These are phyloP conservation scores for Danio albolineatus DNA, from an alignment of 2,797 vertebrate genomes.

Conservation along the genomic window DNA sequence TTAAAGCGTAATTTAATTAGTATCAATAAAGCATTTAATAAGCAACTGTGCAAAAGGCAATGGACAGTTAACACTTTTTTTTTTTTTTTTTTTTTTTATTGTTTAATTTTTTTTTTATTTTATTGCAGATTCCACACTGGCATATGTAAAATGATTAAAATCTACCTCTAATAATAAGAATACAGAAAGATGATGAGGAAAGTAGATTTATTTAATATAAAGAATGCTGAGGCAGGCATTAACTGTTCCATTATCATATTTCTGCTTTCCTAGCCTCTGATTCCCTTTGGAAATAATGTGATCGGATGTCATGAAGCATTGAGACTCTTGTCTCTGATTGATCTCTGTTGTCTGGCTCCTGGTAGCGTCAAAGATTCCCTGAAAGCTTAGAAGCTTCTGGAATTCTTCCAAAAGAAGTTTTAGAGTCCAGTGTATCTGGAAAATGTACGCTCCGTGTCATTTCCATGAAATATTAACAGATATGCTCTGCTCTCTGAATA, in stretches of 20 bases:
- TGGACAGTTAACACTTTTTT: neutral
- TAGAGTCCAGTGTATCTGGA: constrained; percentile 20
- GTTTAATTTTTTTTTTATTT: too few relatives aligned
- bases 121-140: neutral
- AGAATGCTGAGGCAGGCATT: neutral
- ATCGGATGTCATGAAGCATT: constrained; percentile 36
- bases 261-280: constrained; percentile 16
- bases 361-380: constrained; percentile 20
- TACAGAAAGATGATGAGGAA: neutral
- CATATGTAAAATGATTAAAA: neutral
- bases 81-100: too few relatives aligned
- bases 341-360: constrained; percentile 47
- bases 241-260: constrained; percentile 8
- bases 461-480: constrained; percentile 52
- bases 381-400: constrained; percentile 47
- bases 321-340: constrained; percentile 45
- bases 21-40: neutral
- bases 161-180: neutral
- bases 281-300: constrained; percentile 9
- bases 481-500: constrained; percentile 4
- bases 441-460: constrained; percentile 34
- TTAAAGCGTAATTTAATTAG: neutral
- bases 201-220: neutral
- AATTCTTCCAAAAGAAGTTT: constrained; percentile 39
- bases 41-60: neutral